Conservation (phyloP, 2,888 invertebrate genomes). For the Hesperia comma region DNA sequence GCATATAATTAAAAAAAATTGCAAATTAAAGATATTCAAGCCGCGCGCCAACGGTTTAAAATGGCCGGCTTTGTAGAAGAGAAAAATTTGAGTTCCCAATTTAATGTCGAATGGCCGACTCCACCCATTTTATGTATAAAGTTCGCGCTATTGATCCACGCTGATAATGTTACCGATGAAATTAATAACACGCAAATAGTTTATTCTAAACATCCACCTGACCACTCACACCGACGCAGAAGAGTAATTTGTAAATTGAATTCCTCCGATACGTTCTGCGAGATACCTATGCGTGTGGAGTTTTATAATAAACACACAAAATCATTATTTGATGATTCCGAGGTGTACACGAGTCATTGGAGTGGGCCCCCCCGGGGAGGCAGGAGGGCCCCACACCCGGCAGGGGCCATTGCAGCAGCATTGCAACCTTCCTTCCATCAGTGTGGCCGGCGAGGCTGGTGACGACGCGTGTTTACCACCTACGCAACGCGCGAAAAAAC, state of each 20-base stretch:
- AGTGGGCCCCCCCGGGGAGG: conserved; percentile 58
- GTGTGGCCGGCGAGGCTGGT: conserved; percentile 81
- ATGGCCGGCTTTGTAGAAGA: conserved; percentile 24
- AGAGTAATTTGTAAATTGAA: conserved; percentile 52
- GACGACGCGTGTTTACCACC: conserved; percentile 81
- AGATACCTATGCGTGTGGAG: conserved; percentile 48
- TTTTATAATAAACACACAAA: conserved; percentile 81
- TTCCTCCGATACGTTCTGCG: conserved; percentile 47
- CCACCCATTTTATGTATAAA: conserved; percentile 44
- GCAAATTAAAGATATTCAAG: not conserved
- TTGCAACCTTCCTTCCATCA: conserved; percentile 72
- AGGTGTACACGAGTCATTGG: conserved; percentile 72
- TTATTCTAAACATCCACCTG: conserved; percentile 63
- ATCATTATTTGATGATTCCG: conserved; percentile 84
- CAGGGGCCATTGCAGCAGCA: conserved; percentile 68
- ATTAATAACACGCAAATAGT: conserved; percentile 68
- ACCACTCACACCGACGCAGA: conserved; percentile 50
- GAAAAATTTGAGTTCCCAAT: conserved; percentile 33
- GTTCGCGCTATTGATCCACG: conserved; percentile 60
- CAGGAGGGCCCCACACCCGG: conserved; percentile 61
- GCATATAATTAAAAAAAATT: not conserved
- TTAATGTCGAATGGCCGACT: conserved; percentile 37
- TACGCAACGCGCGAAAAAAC: conserved; percentile 77
- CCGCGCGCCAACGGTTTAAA: conserved; percentile 12
- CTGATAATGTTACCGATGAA: conserved; percentile 60